These are phyloP conservation scores for Charanyca ferruginea DNA, from an alignment of 2,888 invertebrate species.

Conservation along the genomic window DNA sequence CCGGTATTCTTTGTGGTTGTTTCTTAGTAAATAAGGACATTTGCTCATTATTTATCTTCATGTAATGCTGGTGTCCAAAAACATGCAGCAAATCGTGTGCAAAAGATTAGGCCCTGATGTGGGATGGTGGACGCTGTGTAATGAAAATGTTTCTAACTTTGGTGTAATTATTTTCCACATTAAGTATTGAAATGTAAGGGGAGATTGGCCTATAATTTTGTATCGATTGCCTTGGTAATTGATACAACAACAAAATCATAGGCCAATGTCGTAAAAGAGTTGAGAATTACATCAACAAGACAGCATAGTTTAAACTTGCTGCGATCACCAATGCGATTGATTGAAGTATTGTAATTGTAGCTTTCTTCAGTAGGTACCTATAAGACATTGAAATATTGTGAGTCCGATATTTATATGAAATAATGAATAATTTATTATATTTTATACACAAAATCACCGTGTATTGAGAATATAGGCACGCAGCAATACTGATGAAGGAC, in stretches of 20 bases:
- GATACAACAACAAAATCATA: too few relatives aligned
- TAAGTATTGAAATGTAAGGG: not conserved
- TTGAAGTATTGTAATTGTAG: not conserved
- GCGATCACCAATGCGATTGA: not conserved
- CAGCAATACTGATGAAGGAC: constrained; percentile 9
- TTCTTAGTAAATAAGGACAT: not conserved
- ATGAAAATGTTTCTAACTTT: not conserved
- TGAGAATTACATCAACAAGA: too few relatives aligned
- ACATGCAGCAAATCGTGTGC: too few relatives aligned
- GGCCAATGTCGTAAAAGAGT: not conserved
- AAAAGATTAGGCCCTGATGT: not conserved
- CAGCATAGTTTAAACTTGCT: not conserved
- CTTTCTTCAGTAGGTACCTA: not conserved
- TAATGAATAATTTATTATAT: too few relatives aligned
- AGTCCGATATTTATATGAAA: not conserved
- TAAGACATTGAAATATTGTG: too few relatives aligned
- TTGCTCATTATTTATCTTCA: too few relatives aligned
- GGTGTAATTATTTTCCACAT: not conserved
- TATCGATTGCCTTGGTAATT: too few relatives aligned
- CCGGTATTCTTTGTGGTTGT: too few relatives aligned
- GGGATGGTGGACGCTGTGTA: not conserved
- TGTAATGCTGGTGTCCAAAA: not conserved
- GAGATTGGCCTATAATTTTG: too few relatives aligned
- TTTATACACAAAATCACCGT: too few relatives aligned
- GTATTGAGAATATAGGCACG: too few relatives aligned